phyloP scores from a whole-genome alignment of 2,113 vertebrate species.

The Dasypus novemcinctus region DNA sequence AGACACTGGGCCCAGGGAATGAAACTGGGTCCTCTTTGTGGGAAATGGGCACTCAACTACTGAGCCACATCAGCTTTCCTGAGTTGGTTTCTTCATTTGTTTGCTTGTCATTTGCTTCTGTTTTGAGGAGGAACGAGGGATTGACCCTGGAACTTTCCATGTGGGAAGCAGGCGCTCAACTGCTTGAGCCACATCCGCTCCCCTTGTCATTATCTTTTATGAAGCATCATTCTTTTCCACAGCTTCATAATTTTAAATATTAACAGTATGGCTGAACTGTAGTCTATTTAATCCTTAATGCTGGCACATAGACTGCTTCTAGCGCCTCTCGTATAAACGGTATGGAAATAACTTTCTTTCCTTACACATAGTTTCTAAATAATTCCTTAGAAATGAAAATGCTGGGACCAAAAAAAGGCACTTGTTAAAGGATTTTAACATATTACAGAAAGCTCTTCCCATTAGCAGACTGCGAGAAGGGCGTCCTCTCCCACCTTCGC shows the following conservation, averaged over 20 bases:
- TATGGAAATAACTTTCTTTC: neutral
- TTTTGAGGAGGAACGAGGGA: no score
- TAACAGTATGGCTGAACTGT: fast-evolving
- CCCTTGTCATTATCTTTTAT: fast-evolving
- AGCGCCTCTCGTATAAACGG: fast-evolving
- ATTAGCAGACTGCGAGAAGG: neutral
- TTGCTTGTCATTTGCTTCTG: no score
- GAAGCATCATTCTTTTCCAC: neutral
- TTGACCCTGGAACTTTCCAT: no score
- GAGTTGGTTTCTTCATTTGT: no score
- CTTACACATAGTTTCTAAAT: neutral
- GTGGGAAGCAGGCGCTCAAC: no score
- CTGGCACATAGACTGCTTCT: neutral
- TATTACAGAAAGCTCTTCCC: neutral
- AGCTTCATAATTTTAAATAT: fast-evolving
- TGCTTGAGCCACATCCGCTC: no score
- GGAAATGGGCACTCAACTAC: no score
- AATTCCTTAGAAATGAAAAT: neutral
- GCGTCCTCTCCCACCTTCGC: fast-evolving
- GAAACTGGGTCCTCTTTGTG: no score
- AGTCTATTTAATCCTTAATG: fast-evolving
- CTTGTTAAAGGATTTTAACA: neutral
- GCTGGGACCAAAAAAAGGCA: neutral
- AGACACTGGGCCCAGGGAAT: no score
- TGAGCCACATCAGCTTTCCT: no score